A percentile compares a stretch with the other conserved stretches of the same genome.
Conservation (phyloP, 2,888 invertebrate species). For the Perizoma flavofasciatum region DNA sequence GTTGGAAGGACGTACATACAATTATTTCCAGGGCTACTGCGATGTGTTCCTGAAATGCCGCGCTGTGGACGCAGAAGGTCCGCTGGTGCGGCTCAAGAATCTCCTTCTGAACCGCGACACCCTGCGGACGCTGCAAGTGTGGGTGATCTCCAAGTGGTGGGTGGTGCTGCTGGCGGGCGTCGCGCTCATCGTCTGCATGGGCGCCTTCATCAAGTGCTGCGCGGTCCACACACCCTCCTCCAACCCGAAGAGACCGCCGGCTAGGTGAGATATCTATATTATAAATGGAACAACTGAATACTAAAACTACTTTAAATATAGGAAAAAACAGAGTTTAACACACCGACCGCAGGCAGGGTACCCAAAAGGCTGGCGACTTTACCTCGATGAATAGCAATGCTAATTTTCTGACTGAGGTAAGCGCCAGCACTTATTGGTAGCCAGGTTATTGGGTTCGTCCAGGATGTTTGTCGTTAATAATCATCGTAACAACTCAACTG, state of each 20-base stretch:
- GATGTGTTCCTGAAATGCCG: slow-evolving; percentile 99
- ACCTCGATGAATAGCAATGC: too few relatives aligned
- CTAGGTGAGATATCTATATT: slow-evolving; percentile 81
- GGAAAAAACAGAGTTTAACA: too few relatives aligned
- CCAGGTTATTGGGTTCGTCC: too few relatives aligned
- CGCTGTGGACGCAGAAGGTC: slow-evolving; percentile 99
- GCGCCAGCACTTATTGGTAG: too few relatives aligned
- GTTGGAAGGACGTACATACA: too few relatives aligned
- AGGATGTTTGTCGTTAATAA: too few relatives aligned
- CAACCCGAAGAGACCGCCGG: slow-evolving; percentile 98
- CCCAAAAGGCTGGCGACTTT: too few relatives aligned
- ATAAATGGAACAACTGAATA: too few relatives aligned
- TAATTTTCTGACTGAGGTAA: too few relatives aligned
- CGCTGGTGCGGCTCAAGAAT: slow-evolving; percentile 97
- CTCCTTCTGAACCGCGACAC: slow-evolving; percentile 96
- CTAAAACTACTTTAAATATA: too few relatives aligned
- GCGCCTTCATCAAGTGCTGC: slow-evolving; percentile 99
- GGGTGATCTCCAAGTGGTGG: slow-evolving; percentile 99
- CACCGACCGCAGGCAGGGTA: too few relatives aligned
- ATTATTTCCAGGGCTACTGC: slow-evolving; percentile 92
- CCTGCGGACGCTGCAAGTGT: slow-evolving; percentile 93
- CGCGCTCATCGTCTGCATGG: slow-evolving; percentile 97
- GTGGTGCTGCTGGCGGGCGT: slow-evolving; percentile 96
- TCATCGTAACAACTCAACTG: too few relatives aligned
- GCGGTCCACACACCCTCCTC: slow-evolving; percentile 99